phyloP scores from a whole-genome alignment of 2,797 vertebrate genomes.

The Sebastes hubbsi region DNA sequence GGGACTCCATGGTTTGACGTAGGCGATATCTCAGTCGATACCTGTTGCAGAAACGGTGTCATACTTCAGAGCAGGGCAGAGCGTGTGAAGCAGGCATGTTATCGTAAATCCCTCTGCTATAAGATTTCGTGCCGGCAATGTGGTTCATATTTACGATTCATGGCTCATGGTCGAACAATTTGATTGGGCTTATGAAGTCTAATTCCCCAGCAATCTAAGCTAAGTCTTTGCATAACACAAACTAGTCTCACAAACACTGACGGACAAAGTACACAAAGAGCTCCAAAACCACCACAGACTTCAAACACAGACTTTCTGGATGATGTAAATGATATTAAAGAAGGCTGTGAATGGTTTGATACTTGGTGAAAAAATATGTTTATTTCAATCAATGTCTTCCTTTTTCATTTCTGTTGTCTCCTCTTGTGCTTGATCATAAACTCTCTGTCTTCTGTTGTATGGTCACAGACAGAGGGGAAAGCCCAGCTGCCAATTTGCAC shows the following conservation, averaged over 20 bases:
- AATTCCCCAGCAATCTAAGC: background rate
- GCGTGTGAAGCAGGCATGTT: constrained; percentile 16
- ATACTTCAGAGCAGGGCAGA: background rate
- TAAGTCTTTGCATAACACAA: background rate
- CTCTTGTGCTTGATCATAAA: background rate
- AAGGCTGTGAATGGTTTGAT: background rate
- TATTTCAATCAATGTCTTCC: background rate
- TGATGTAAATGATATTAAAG: background rate
- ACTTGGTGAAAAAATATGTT: background rate
- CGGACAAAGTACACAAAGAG: background rate
- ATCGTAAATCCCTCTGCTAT: constrained; percentile 39
- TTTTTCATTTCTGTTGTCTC: background rate
- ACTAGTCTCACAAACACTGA: background rate
- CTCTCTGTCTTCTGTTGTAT: background rate
- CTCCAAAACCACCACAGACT: background rate
- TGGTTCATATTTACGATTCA: constrained; percentile 49
- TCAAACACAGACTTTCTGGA: background rate
- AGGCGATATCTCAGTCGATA: constrained; percentile 52
- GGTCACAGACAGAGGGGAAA: background rate
- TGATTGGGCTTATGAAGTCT: constrained; percentile 13
- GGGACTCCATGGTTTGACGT: constrained; percentile 39
- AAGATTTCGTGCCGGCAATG: constrained; percentile 16
- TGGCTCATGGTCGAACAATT: constrained; percentile 13
- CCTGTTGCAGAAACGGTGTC: constrained; percentile 39
- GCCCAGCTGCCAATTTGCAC: background rate